Evolutionary conservation across 2,888 invertebrate species (phyloP), one percentile per base, ranked within the genome.

Genomic region (Lasioglossum oenotherae): DNA sequence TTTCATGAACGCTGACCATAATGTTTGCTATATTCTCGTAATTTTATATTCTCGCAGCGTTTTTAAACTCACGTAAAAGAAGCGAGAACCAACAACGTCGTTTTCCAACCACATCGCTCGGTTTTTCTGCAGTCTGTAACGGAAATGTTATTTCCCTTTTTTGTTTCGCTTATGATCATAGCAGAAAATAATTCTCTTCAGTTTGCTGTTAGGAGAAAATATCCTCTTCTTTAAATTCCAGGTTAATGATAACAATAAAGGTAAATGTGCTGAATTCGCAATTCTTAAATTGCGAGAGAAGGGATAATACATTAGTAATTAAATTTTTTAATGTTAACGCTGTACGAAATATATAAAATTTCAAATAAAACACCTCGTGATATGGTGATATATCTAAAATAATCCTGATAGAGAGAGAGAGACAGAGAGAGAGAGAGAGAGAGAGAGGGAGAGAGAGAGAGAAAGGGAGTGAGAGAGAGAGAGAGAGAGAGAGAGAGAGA

Each of bases 11-110:
- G 16, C 27, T 19, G 44, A 23, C 41, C 19, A 31, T 64, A 35
- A 16, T 53, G 35, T 82, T 82, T 76, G 2, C 35, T 35, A 78
- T 53, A 14, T n/a, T 27, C 27, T 72, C 64, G 77, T 78, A 75
- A 85, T 75, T 67, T 2, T 1, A 31, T 31, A 31, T 31, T 46
- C 60, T 16, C 38, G 27, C 46, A 19, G 31, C 31, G 38, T 60
- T 57, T 69, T 74, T 57, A 71, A 78, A 31, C 53, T 23, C 19
- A n/a, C 67, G 19, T 77, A 75, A 77, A 72, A 46, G 31, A 31
- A 64, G 16, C 64, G 46, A 69, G 8, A 35, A 60, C 57, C 14
- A 76, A 73, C 67, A 53, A 41, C 41, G 49, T 60, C 74, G 38
- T 71, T 82, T 74, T 10, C 60, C n/a, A 38, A 4, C 35, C 41